Conservation (phyloP, 2,113 vertebrate genomes). For the Lepisosteus osseus region DNA sequence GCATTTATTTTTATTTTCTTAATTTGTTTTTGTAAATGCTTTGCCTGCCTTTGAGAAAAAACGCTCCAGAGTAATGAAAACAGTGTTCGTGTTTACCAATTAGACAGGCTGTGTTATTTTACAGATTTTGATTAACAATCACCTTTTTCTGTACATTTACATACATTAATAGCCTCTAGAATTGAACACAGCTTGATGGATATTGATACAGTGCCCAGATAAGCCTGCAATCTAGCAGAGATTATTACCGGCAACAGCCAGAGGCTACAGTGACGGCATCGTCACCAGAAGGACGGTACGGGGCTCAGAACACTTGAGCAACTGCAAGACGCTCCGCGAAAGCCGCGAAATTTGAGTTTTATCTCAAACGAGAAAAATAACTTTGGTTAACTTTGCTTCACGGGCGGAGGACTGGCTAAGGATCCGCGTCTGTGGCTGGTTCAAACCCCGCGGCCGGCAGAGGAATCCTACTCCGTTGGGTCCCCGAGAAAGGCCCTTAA, state of each 20-base stretch:
- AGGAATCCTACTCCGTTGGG: no score
- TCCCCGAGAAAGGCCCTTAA: no score
- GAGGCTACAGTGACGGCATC: not conserved
- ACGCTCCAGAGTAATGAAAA: constrained; percentile 36
- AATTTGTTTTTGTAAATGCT: constrained; percentile 31
- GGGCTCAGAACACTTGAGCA: no score
- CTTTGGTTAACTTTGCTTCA: no score
- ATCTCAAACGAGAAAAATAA: no score
- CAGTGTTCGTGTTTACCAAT: constrained; percentile 24
- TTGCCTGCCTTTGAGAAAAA: constrained; percentile 29
- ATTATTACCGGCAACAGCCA: constrained; percentile 5
- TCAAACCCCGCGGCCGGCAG: no score
- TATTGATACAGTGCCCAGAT: constrained; percentile 1
- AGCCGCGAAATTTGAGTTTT: no score
- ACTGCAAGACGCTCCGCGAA: no score
- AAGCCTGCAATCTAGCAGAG: not conserved
- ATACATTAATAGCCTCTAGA: not conserved
- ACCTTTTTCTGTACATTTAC: constrained; percentile 9
- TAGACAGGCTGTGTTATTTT: constrained; percentile 31
- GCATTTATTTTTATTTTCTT: constrained; percentile 33
- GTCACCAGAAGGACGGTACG: not conserved
- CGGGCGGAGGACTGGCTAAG: no score
- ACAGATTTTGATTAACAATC: constrained; percentile 30
- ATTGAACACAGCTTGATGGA: not conserved
- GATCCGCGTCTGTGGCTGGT: no score